Evolutionary conservation across 1,140 invertebrate species (phyloP), one percentile per base, ranked within the genome.

Genomic region (Pseudomyrmex flavicornis): DNA sequence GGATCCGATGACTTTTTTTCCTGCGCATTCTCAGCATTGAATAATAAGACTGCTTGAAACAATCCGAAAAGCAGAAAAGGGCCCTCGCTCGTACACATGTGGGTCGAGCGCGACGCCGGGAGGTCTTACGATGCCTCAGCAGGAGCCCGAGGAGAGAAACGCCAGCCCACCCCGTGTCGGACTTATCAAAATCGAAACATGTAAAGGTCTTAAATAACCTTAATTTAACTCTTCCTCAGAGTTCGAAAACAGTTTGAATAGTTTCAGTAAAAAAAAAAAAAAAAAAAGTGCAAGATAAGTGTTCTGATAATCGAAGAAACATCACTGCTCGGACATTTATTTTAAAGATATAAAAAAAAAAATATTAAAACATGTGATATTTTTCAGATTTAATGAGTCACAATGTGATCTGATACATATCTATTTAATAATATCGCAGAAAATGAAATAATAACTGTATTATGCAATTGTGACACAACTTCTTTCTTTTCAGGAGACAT

Each of bases 91-190:
- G 52, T 75, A 52, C 87, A 89, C 62, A 89, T 89, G 87, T 79
- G 77, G 59, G 59, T 80, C 82, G 87, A n/a, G 65, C 61, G 65
- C 61, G 75, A 72, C 72, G 56, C 80, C 83, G 72, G 88, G 88
- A 89, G 88, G 87, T 89, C 84, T 74, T 75, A 65, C 61, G 54
- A 59, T 82, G 52, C 66, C 88, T 88, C 88, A 79, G 88, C 87
- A 89, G 88, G 88, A 89, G 88, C 75, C 88, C 56, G 59, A 84
- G 76, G 62, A 83, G 79, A 35, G 35, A 35, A 35, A 84, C 46
- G 65, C 58, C 58, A 75, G 75, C 62, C 54, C 88, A 89, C n/a
- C n/a, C n/a, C 80, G 70, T 89, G 84, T 86, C 79, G 58, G 69
- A 74, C 66, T 76, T 52, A 52, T 88, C 66, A 54, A 48, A 69